Conservation (phyloP, 2,113 vertebrate species). For the Bos indicus region DNA sequence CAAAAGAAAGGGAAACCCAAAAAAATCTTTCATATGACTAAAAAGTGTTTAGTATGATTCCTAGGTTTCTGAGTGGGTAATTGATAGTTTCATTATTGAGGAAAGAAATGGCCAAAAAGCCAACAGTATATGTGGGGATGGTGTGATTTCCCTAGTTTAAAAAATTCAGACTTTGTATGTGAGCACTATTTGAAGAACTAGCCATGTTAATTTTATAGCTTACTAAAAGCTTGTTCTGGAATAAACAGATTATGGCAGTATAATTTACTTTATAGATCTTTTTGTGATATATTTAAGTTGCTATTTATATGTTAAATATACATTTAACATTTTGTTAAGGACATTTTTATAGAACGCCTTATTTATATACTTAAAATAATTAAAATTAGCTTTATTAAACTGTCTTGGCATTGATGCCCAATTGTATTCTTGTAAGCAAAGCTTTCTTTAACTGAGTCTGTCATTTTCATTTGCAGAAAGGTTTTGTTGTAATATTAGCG, state of each 20-base stretch:
- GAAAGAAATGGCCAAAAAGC: background rate
- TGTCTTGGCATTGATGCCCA: background rate
- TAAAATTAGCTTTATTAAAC: conserved; percentile 32
- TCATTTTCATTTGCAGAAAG: background rate
- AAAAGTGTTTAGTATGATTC: background rate
- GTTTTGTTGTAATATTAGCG: background rate
- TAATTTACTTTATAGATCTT: background rate
- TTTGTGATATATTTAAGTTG: background rate
- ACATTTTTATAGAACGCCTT: background rate
- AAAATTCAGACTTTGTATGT: background rate
- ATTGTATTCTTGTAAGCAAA: background rate
- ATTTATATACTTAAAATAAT: background rate
- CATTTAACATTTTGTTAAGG: background rate
- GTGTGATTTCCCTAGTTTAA: background rate
- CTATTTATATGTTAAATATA: background rate
- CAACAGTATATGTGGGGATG: background rate
- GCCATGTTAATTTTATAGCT: background rate
- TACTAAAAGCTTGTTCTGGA: background rate
- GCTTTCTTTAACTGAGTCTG: background rate
- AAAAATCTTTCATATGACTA: background rate
- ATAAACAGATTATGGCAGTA: background rate
- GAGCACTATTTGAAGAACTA: background rate
- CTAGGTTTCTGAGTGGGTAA: background rate
- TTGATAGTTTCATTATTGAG: background rate
- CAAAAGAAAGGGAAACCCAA: background rate